Evolutionary conservation across 2,888 invertebrate genomes (phyloP).

Genomic region (Unio delphinus): DNA sequence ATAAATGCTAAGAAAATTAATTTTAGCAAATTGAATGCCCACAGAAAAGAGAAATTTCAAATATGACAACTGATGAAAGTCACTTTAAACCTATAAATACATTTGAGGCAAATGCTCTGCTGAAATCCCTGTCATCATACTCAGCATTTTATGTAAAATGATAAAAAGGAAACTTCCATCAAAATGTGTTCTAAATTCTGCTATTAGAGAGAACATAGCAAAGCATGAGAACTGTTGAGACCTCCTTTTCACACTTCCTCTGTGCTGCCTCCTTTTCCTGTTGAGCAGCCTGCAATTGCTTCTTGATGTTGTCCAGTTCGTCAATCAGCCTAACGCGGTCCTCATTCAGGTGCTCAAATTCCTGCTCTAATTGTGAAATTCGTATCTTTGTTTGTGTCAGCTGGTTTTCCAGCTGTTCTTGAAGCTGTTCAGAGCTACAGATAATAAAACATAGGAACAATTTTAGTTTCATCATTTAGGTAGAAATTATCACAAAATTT

Average conservation of each 20-base stretch:
- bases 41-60: no score
- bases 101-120: no score
- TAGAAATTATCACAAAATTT: no score
- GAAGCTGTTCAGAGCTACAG: constrained; percentile 55
- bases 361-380: constrained; percentile 51
- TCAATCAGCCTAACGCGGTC: constrained; percentile 57
- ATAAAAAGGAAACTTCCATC: no score
- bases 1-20: no score
- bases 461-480: background rate
- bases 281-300: constrained; percentile 44
- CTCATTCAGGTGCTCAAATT: constrained; percentile 61
- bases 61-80: no score
- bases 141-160: no score
- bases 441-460: background rate
- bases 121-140: no score
- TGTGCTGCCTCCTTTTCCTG: constrained; percentile 64
- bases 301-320: constrained; percentile 62
- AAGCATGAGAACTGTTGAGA: constrained; percentile 11
- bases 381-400: constrained; percentile 56
- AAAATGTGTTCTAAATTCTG: no score
- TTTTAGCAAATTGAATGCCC: no score
- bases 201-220: background rate
- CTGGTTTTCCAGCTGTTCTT: constrained; percentile 51
- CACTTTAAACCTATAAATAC: no score
- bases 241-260: constrained; percentile 66